A percentile compares a stretch with the other conserved stretches of the same genome.
phyloP scores from a whole-genome alignment of 2,888 invertebrate species.

The Tortricodes alternella region DNA sequence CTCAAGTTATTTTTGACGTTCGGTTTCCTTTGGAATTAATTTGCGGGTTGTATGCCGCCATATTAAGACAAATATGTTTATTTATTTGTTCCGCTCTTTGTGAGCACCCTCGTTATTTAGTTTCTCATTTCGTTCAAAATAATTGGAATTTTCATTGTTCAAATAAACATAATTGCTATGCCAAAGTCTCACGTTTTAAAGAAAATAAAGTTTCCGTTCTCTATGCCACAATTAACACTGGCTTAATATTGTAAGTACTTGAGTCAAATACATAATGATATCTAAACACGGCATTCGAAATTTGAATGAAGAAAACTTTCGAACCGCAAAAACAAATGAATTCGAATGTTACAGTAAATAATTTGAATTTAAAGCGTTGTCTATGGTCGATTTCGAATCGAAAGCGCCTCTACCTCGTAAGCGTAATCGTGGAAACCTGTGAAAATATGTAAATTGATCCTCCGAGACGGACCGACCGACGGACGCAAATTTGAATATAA shows the following conservation, averaged over 20 bases:
- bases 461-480: slow-evolving; percentile 78
- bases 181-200: slow-evolving; percentile 53
- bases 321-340: slow-evolving; percentile 29
- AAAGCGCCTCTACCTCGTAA: slow-evolving; percentile 39
- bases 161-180: slow-evolving; percentile 46
- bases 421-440: slow-evolving; percentile 76
- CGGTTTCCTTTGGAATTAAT: slow-evolving; percentile 64
- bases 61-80: slow-evolving; percentile 48
- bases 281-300: slow-evolving; percentile 22
- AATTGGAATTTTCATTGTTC: slow-evolving; percentile 73
- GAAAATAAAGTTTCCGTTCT: slow-evolving; percentile 46
- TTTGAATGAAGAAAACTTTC: slow-evolving; percentile 19
- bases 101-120: slow-evolving; percentile 54
- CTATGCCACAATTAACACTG: slow-evolving; percentile 30
- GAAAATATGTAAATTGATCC: slow-evolving; percentile 83
- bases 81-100: slow-evolving; percentile 51
- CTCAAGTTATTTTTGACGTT: slow-evolving; percentile 68
- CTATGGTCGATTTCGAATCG: slow-evolving; percentile 28
- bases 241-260: slow-evolving; percentile 22
- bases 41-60: slow-evolving; percentile 57
- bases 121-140: slow-evolving; percentile 61
- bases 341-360: slow-evolving; percentile 29
- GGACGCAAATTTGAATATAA: slow-evolving; percentile 80
- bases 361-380: slow-evolving; percentile 29
- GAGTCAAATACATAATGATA: slow-evolving; percentile 26